Evolutionary conservation across 2,113 vertebrate species (phyloP).

Genomic region (Callithrix jacchus): DNA sequence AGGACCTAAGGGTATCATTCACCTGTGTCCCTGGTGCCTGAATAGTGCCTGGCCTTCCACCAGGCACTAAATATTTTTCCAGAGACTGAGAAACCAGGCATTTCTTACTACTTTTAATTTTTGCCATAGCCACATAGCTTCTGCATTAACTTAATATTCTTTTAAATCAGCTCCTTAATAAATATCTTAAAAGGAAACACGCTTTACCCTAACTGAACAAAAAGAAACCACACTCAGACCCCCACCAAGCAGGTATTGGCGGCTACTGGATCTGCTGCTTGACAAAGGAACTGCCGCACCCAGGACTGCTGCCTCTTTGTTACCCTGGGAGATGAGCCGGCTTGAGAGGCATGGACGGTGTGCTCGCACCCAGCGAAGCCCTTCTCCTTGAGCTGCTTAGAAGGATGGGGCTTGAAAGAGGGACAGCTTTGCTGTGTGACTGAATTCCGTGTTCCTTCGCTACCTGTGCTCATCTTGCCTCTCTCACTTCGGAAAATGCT

Average conservation of each 20-base stretch:
- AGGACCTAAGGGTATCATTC: not conserved
- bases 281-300: not conserved
- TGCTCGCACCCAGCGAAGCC: rapidly evolving
- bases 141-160: not conserved
- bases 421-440: not conserved
- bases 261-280: not conserved
- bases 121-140: not conserved
- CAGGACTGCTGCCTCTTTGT: not conserved
- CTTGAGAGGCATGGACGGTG: not conserved
- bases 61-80: not conserved
- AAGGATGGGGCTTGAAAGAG: not conserved
- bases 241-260: not conserved
- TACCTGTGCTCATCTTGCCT: not conserved
- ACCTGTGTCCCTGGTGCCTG: not conserved
- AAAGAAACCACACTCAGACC: not conserved
- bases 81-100: not conserved
- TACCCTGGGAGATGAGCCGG: not conserved
- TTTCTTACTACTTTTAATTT: not conserved
- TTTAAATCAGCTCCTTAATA: not conserved
- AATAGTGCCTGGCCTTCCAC: not conserved
- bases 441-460: not conserved
- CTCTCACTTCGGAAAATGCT: not conserved
- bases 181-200: not conserved
- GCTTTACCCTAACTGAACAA: not conserved
- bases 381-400: not conserved